These are phyloP conservation scores for Micrastur ruficollis DNA, from an alignment of 2,797 vertebrate genomes.

Conservation along the genomic window DNA sequence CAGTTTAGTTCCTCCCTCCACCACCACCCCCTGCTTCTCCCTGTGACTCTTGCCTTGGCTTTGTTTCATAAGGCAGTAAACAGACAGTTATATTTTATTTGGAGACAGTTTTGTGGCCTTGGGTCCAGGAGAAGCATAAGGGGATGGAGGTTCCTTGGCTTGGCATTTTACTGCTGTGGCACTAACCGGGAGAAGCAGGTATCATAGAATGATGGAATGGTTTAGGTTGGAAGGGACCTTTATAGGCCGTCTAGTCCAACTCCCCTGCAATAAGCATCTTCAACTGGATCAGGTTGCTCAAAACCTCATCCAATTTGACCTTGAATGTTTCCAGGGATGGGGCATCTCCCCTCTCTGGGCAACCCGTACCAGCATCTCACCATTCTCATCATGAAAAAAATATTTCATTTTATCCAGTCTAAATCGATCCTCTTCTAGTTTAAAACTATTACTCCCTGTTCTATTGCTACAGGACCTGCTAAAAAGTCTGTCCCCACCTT, in stretches of 20 bases:
- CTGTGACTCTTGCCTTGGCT: not conserved
- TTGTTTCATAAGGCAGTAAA: constrained; percentile 64
- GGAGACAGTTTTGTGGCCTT: not conserved
- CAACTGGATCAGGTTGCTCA: not conserved
- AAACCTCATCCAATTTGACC: not conserved
- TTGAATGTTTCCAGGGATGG: too few species aligned
- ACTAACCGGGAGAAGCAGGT: not conserved
- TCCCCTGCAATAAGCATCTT: not conserved
- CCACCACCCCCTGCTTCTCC: not conserved
- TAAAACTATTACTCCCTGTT: too few species aligned
- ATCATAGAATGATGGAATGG: not conserved
- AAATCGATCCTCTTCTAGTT: too few species aligned
- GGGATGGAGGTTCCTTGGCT: not conserved
- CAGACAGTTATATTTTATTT: constrained; percentile 28
- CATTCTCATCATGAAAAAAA: too few species aligned
- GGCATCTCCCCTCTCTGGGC: too few species aligned
- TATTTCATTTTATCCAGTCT: too few species aligned
- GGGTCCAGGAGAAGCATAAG: not conserved
- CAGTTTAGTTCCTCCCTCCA: constrained; percentile 33
- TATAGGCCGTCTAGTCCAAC: not conserved
- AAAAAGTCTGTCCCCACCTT: too few species aligned
- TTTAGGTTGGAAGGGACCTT: not conserved
- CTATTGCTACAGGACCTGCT: too few species aligned
- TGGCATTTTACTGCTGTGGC: not conserved
- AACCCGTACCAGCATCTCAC: too few species aligned